Evolutionary conservation across 2,113 vertebrate species (phyloP).

Genomic region (Podarcis muralis): DNA sequence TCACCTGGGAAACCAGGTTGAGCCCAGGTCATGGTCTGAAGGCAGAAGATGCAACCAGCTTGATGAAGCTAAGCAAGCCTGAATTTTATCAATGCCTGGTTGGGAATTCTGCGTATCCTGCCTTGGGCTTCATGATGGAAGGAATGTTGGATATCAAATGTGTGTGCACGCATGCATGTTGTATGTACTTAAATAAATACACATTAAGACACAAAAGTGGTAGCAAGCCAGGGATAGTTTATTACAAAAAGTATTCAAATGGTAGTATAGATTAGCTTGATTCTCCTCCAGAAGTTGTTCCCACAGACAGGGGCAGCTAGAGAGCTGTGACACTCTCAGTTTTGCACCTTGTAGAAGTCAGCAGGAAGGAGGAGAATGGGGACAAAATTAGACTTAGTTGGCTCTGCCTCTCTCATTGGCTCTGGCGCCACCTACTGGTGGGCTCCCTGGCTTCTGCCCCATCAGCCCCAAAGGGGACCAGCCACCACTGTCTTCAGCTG

Average conservation of each 20-base stretch:
- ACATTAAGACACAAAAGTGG: not conserved
- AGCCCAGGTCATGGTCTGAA: not conserved
- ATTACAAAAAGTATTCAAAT: not conserved
- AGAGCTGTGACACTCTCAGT: not conserved
- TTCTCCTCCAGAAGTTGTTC: not conserved
- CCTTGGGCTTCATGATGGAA: not conserved
- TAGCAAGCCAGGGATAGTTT: not conserved
- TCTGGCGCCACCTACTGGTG: no score
- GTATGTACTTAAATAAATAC: not conserved
- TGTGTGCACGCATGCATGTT: not conserved
- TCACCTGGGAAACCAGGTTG: not conserved
- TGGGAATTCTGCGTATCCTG: not conserved
- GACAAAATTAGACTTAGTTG: no score
- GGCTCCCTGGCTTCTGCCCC: no score
- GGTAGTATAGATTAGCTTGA: no score
- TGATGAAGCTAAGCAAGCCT: not conserved
- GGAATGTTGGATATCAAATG: not conserved
- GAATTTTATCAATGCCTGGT: not conserved
- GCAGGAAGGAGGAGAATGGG: no score
- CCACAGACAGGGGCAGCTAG: not conserved
- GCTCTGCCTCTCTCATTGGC: no score
- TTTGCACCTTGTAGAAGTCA: not conserved
- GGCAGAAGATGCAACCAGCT: no score
- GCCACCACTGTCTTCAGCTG: not conserved
- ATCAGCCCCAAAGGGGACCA: no score